Evolutionary conservation across 2,888 invertebrate genomes (phyloP), one percentile per base, ranked within the genome.

Genomic region (Furcula furcula): DNA sequence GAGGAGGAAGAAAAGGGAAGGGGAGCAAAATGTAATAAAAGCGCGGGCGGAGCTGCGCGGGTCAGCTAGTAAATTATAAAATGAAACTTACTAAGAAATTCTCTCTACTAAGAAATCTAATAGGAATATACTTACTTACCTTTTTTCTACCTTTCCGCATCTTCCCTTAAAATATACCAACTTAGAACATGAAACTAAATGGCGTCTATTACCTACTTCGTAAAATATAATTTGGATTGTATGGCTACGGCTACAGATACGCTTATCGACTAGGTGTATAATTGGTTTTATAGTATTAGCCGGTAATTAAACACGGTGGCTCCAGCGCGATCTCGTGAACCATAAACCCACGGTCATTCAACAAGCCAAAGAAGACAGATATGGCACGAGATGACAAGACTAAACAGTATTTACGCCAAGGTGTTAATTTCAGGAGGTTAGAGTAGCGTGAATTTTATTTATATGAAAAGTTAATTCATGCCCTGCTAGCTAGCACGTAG

Each of bases 371-470:
- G 58, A 60, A 68, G 67, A 61, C 72, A 59, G 65, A 67, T 71
- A 76, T 64, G 76, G 74, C 68, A 70, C 69, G 76, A 77, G 74
- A 70, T 76, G 79, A 77, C 77, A 74, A 76, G 76, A 71, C 79
- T 79, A 79, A 84, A 76, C 79, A 77, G 73, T 83, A 84, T 87
- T 87, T 86, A 84, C 86, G 85, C 75, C 66, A 49, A 87, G 86
- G 87, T 88, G 88, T 82, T 88, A 88, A 88, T 87, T 86, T 88
- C 86, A 83, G 82, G 84, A 87, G 83, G 79, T 88, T 88, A 88
- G 88, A 85, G 87, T 74, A 73, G 76, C 86, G 87, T 88, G 86
- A 88, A 88, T 87, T 88, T 88, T 88, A 88, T 88, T 87, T 88
- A 87, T 87, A 88, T 86, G 87, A 87, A 87, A 88, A 88, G 84